phyloP scores from a whole-genome alignment of 2,797 vertebrate genomes.

The Cyclura pinguis region DNA sequence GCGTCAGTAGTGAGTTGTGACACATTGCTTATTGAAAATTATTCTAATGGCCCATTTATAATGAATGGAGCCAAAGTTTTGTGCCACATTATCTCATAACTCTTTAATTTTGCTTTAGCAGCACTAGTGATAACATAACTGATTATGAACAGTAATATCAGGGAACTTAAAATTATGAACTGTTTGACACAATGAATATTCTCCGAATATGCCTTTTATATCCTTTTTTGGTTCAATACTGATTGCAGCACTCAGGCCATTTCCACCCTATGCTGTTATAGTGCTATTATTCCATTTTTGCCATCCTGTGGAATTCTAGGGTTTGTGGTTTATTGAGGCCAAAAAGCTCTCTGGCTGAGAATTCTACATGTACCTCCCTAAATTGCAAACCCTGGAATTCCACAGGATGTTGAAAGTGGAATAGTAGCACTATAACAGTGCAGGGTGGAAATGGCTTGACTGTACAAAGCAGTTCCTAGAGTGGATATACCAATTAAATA shows the following conservation, averaged over 20 bases:
- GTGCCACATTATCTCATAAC: not conserved
- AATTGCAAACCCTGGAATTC: too few relatives aligned
- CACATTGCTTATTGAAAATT: not conserved
- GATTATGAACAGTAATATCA: not conserved
- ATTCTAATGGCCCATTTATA: not conserved
- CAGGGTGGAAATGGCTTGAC: not conserved
- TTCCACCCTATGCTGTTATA: too few relatives aligned
- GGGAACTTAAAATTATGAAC: not conserved
- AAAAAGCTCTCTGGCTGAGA: too few relatives aligned
- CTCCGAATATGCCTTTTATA: not conserved
- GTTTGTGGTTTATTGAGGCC: too few relatives aligned
- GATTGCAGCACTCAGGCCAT: not conserved
- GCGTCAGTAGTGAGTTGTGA: not conserved
- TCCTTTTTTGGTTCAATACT: not conserved
- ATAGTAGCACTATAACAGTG: too few relatives aligned
- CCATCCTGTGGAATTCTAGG: too few relatives aligned
- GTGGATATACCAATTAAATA: not conserved
- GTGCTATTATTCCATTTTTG: too few relatives aligned
- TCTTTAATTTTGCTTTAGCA: not conserved
- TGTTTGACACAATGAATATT: not conserved
- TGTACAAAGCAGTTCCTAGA: not conserved
- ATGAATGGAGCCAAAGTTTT: not conserved
- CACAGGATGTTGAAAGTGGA: too few relatives aligned
- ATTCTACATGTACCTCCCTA: too few relatives aligned
- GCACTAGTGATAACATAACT: not conserved